Conservation (phyloP, 1,140 invertebrate species). For the Galleria mellonella region DNA sequence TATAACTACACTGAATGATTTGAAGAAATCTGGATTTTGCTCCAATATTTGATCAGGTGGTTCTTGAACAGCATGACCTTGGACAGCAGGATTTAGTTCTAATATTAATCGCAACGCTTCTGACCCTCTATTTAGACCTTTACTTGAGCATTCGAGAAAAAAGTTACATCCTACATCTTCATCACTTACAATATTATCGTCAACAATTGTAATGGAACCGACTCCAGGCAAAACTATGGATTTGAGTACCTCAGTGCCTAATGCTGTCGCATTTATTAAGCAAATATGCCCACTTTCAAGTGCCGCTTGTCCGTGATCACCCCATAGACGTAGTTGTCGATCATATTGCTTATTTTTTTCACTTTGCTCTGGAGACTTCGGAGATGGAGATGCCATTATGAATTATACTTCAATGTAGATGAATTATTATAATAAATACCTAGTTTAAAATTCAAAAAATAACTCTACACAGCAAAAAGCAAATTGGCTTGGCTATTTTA, state of each 20-base stretch:
- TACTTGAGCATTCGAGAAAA: slow-evolving; percentile 86
- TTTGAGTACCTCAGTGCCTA: slow-evolving; percentile 96
- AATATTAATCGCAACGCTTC: slow-evolving; percentile 87
- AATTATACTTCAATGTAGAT: not conserved
- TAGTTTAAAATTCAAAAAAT: too few relatives aligned
- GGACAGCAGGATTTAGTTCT: slow-evolving; percentile 95
- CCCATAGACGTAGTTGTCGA: slow-evolving; percentile 95
- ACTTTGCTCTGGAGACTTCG: slow-evolving; percentile 87
- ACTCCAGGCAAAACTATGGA: slow-evolving; percentile 95
- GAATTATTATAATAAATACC: not conserved
- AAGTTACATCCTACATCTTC: slow-evolving; percentile 97
- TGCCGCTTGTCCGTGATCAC: slow-evolving; percentile 94
- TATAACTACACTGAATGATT: slow-evolving; percentile 91
- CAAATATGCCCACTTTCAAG: slow-evolving; percentile 94
- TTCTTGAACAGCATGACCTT: slow-evolving; percentile 94
- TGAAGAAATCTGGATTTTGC: slow-evolving; percentile 92
- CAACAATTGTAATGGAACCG: slow-evolving; percentile 96
- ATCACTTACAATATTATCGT: slow-evolving; percentile 88
- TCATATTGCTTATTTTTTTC: slow-evolving; percentile 91
- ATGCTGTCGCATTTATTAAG: slow-evolving; percentile 94
- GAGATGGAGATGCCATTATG: slow-evolving; percentile 82
- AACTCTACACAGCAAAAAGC: too few relatives aligned
- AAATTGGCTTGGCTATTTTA: too few relatives aligned
- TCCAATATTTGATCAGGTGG: slow-evolving; percentile 87
- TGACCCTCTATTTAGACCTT: slow-evolving; percentile 89